phyloP scores from a whole-genome alignment of 2,797 vertebrate genomes.

The Sternarchorhynchus goeldii region DNA sequence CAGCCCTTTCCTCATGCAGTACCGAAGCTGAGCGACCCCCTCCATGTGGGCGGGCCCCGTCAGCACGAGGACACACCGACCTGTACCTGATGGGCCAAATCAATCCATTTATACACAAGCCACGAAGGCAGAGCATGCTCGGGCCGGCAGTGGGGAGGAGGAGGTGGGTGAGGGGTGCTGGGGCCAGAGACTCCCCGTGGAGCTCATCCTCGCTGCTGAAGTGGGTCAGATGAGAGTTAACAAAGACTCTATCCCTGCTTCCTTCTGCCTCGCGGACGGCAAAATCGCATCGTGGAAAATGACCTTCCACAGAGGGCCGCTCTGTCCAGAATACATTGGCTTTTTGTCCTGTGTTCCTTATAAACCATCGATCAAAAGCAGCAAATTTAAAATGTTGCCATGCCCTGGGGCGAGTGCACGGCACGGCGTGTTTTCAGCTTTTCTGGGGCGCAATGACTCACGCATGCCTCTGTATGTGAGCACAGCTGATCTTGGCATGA shows the following conservation, averaged over 20 bases:
- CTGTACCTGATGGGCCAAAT: slow-evolving; percentile 26
- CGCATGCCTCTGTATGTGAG: too few relatives aligned
- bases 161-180: background rate
- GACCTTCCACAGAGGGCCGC: background rate
- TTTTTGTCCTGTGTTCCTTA: background rate
- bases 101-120: slow-evolving; percentile 30
- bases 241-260: slow-evolving; percentile 5
- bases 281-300: background rate
- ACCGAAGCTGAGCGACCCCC: background rate
- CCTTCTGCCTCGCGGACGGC: background rate
- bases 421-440: too few relatives aligned
- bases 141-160: background rate
- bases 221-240: slow-evolving; percentile 31
- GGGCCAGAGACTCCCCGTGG: background rate
- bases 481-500: too few relatives aligned
- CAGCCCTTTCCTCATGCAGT: background rate
- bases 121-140: slow-evolving; percentile 30
- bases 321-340: background rate
- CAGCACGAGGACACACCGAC: slow-evolving; percentile 18
- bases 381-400: too few relatives aligned
- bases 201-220: slow-evolving; percentile 19
- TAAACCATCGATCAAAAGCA: background rate
- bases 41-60: slow-evolving; percentile 13
- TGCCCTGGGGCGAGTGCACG: too few relatives aligned
- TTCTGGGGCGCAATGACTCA: too few relatives aligned